phyloP scores from a whole-genome alignment of 2,888 invertebrate species.

The Gymnosoma rotundatum region DNA sequence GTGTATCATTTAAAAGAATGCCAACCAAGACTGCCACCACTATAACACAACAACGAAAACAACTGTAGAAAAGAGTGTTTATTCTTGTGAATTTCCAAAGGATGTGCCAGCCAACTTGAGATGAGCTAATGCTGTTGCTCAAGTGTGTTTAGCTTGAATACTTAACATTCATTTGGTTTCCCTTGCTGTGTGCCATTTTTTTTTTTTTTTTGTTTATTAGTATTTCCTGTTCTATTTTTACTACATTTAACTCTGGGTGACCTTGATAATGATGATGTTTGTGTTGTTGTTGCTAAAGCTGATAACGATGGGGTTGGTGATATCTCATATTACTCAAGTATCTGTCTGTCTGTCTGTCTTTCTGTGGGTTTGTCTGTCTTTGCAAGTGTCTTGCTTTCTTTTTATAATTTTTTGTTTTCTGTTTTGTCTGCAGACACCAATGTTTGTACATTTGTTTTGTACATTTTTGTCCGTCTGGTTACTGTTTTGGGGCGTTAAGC shows the following conservation, averaged over 20 bases:
- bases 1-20: conserved; percentile 38
- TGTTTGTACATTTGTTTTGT: conserved; percentile 47
- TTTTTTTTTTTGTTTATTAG: neutral
- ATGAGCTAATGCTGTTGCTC: conserved; percentile 69
- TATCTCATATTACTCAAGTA: conserved; percentile 67
- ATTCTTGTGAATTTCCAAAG: conserved; percentile 69
- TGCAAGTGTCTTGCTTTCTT: conserved; percentile 58
- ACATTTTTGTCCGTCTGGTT: conserved; percentile 38
- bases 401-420: neutral
- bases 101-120: conserved; percentile 69
- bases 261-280: conserved; percentile 67
- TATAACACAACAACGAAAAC: neutral
- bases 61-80: conserved; percentile 25
- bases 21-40: conserved; percentile 49
- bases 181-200: conserved; percentile 35
- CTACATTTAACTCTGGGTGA: conserved; percentile 64
- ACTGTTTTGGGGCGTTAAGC: conserved; percentile 76
- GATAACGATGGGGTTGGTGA: conserved; percentile 52
- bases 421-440: conserved; percentile 3
- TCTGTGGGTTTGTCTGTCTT: conserved; percentile 45
- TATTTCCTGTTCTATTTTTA: conserved; percentile 27
- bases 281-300: conserved; percentile 1
- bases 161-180: conserved; percentile 71
- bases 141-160: conserved; percentile 71
- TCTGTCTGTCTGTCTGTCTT: conserved; percentile 40